These are phyloP conservation scores for Ormyrus thymus DNA, from an alignment of 2,888 invertebrate species.

Conservation along the genomic window DNA sequence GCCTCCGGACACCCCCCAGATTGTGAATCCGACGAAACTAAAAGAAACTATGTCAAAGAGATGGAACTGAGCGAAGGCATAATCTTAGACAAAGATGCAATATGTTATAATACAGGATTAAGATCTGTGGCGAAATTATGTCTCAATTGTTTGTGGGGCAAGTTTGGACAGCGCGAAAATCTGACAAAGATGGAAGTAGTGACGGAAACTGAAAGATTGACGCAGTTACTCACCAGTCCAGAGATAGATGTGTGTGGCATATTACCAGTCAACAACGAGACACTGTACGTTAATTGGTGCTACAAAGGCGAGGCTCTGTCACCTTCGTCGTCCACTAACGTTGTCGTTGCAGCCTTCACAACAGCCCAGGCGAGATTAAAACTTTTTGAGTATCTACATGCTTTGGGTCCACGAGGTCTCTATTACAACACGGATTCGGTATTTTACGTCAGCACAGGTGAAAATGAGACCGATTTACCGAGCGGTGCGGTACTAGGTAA, in stretches of 20 bases:
- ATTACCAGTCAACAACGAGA: slow-evolving; percentile 21
- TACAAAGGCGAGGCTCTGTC: background rate
- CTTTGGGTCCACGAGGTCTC: slow-evolving; percentile 56
- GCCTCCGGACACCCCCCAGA: too few relatives aligned
- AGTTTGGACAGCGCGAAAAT: slow-evolving; percentile 43
- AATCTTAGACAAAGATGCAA: too few relatives aligned
- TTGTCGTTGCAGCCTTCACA: slow-evolving; percentile 38
- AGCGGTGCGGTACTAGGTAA: slow-evolving; percentile 15
- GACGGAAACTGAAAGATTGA: background rate
- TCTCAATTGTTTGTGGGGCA: slow-evolving; percentile 48
- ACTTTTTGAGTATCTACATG: slow-evolving; percentile 62
- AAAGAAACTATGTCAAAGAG: too few relatives aligned
- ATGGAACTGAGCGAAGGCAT: too few relatives aligned
- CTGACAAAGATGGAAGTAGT: slow-evolving; percentile 23
- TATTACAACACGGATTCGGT: slow-evolving; percentile 41
- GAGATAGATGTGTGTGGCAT: slow-evolving; percentile 6
- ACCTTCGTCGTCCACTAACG: background rate
- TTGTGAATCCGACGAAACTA: too few relatives aligned
- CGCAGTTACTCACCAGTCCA: slow-evolving; percentile 6
- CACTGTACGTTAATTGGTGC: slow-evolving; percentile 29
- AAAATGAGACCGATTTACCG: background rate
- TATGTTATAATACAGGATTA: slow-evolving; percentile 29
- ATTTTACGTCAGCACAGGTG: background rate
- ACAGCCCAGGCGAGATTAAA: slow-evolving; percentile 37
- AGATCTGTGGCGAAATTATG: slow-evolving; percentile 35